Base-by-base conservation (phyloP, 2,797 vertebrate species). In the Acrossocheilus fasciatus region DNA sequence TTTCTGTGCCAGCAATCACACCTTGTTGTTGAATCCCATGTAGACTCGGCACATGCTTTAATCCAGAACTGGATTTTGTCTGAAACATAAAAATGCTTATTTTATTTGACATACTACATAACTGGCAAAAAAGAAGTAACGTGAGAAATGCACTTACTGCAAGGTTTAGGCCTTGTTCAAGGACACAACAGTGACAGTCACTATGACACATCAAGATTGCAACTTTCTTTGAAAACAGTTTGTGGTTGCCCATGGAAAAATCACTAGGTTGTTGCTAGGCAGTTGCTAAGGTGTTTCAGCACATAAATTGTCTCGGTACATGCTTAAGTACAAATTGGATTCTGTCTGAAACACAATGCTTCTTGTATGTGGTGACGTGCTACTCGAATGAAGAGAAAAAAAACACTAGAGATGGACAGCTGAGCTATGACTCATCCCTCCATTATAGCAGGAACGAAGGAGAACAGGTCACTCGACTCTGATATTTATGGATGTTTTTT, bases 401-500 rank as follows among this genome's bases (percentile, higher is more conserved):
- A 14, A 81, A 59, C 75, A 68, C 30, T 62, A 87, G 45, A 88
- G 64, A 81, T 18, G 20, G 69, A 87, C 64, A 88, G 82, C 62
- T 70, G 50, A 78, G 79, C 36, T 72, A 36, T 87, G 72, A 87
- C 39, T 89, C 84, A 83, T 87, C 54, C 50, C 74, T 74, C 79
- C 66, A 82, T 86, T 87, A 83, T 87, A 87, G 70, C 62, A 73
- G 82, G 83, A 81, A 62, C 14, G 86, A 54, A 73, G 77, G 18
- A 76, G 20, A 82, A 87, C 41, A 10, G 62, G 34, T 76, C 76
- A 57, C 45, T 82, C 62, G 41, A 66, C 82, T 41, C 82, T 41
- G 86, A 81, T 84, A 87, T 86, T 86, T 84, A 57, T 88, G 88
- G 83, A 76, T 66, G 30, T 50, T 50, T 70, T 85, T 66, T 52